Conservation (phyloP, 2,888 invertebrate species). For the Euclidia mi region DNA sequence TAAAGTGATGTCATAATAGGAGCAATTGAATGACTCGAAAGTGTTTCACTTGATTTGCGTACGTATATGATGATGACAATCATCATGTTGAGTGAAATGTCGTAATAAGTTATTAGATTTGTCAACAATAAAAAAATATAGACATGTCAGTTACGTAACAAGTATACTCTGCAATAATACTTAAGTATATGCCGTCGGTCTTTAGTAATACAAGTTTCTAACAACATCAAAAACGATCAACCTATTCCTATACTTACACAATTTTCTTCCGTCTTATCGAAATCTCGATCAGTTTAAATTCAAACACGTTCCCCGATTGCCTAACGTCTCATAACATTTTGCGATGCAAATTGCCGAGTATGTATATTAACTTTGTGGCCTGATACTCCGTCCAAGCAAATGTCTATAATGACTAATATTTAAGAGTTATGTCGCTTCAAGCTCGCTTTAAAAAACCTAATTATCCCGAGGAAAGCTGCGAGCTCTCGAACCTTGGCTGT, state of each 20-base stretch:
- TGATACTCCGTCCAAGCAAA: slow-evolving; percentile 58
- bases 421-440: slow-evolving; percentile 70
- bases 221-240: background rate
- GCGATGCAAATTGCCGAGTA: slow-evolving; percentile 64
- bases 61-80: slow-evolving; percentile 1
- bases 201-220: too few species aligned
- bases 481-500: slow-evolving; percentile 53
- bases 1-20: slow-evolving; percentile 1
- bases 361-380: slow-evolving; percentile 55
- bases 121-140: too few species aligned
- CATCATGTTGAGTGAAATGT: background rate
- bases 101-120: too few species aligned
- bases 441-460: slow-evolving; percentile 67
- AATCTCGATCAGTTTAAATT: slow-evolving; percentile 3
- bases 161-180: too few species aligned
- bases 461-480: slow-evolving; percentile 67
- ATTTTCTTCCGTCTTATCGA: background rate
- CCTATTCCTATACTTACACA: background rate
- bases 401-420: slow-evolving; percentile 71
- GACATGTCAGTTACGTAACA: too few species aligned
- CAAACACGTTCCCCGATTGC: slow-evolving; percentile 4
- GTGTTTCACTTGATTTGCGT: background rate
- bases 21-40: slow-evolving; percentile 1
- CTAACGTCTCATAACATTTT: slow-evolving; percentile 50
- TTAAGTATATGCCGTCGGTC: too few species aligned